Evolutionary conservation across 2,888 invertebrate species (phyloP), one percentile per base, ranked within the genome.

Genomic region (Lordiphosa andalusiaca): DNA sequence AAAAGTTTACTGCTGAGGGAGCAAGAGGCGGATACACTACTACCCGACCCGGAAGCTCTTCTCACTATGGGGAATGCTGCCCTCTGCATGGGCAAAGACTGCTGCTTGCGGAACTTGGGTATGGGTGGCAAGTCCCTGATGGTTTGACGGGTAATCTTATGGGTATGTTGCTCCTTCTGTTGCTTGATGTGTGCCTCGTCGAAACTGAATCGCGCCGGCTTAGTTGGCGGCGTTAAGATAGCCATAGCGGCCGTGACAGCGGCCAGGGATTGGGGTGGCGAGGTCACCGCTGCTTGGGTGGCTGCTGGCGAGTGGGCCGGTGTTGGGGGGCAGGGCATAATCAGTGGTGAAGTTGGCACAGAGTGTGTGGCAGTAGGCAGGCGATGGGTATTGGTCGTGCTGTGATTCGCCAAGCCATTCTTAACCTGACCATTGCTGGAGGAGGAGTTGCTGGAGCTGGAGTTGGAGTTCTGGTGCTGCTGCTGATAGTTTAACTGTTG

Each of bases 291-390:
- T 2, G 74, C 75, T 46, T 87, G 87, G 3, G 80, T 83, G 30
- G 89, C 89, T 0, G 89, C 89, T 33, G 89, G 89, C 0, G 89
- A 90, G 61, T 89, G 90, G 13, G 89, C 89, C 6, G 89, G 90
- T 2, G 90, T 90, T 21, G 89, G 89, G 49, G 89, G 89, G 67
- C 89, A 90, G 63, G 89, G 88, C 89, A 89, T 88, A 41, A 89
- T 83, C 23, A 89, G 83, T 21, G 95, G 95, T 0, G 95, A 95
- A 35, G 95, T 94, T 69, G 95, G 95, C 71, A 94, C 94, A 70
- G 95, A 94, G 40, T 86, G 65, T 19, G 78, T 59, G 52, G 30
- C 16, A 25, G 42, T 30, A 16, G 77, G 66, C 60, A 82, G 67
- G 63, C 74, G 25, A 25, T 13, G 42, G 21, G 21, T 30, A 25